Evolutionary conservation across 2,888 invertebrate genomes (phyloP).

Genomic region (Autographa gamma): DNA sequence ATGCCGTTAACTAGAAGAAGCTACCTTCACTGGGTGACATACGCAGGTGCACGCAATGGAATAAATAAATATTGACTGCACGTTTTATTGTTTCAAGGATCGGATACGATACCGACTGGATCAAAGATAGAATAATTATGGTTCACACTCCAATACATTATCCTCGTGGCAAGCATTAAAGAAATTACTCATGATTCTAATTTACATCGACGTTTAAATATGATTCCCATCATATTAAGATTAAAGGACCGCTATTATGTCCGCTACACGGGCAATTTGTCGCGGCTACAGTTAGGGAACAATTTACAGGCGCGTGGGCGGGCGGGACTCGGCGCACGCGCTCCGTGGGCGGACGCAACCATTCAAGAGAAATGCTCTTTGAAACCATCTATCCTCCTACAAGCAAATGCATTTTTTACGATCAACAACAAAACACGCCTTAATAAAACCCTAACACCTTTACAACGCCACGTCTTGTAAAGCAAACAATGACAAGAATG

Average conservation of each 20-base stretch:
- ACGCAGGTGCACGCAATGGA: conserved; percentile 15
- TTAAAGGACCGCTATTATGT: conserved; percentile 70
- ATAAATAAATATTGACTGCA: neutral
- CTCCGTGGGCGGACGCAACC: conserved; percentile 77
- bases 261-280: conserved; percentile 79
- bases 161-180: conserved; percentile 5
- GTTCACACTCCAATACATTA: conserved; percentile 15
- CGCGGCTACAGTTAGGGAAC: conserved; percentile 81
- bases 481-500: conserved; percentile 62
- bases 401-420: conserved; percentile 75
- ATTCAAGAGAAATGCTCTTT: conserved; percentile 80
- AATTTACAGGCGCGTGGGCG: conserved; percentile 83
- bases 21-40: conserved; percentile 13
- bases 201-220: conserved; percentile 45
- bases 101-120: neutral
- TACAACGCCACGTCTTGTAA: conserved; percentile 66
- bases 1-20: conserved; percentile 54
- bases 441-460: conserved; percentile 77
- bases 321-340: conserved; percentile 74
- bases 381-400: conserved; percentile 71
- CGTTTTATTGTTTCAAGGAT: neutral
- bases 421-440: conserved; percentile 73
- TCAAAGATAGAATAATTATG: conserved; percentile 9
- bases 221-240: conserved; percentile 70
- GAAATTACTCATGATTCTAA: conserved; percentile 16